phyloP scores from a whole-genome alignment of 2,113 vertebrate species.

The Channa maculata region DNA sequence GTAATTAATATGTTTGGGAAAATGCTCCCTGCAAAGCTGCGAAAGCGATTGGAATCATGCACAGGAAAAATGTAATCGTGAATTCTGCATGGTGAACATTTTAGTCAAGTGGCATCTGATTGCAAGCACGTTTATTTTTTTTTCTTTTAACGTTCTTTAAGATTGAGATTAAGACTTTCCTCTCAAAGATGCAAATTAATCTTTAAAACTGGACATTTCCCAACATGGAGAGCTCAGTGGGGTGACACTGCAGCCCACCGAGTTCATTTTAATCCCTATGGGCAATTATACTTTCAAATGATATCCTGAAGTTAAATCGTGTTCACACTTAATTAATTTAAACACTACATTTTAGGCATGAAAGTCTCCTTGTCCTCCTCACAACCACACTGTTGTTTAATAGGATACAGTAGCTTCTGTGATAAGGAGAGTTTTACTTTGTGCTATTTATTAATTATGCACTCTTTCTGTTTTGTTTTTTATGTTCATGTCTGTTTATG shows the following conservation, averaged over 20 bases:
- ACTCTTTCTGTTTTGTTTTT: conserved; percentile 48
- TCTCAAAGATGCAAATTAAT: conserved; percentile 99
- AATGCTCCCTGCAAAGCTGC: conserved; percentile 91
- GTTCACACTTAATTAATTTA: conserved; percentile 99
- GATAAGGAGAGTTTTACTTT: conserved; percentile 72
- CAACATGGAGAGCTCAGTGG: conserved; percentile 93
- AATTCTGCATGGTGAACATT: conserved; percentile 95
- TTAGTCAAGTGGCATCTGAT: conserved; percentile 94
- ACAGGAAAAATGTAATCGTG: conserved; percentile 91
- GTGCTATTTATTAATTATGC: conserved; percentile 69
- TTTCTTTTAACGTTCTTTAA: conserved; percentile 94
- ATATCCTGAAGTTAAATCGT: conserved; percentile 99
- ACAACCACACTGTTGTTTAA: conserved; percentile 69
- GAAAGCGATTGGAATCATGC: conserved; percentile 95
- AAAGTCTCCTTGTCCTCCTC: conserved; percentile 84
- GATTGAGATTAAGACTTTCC: conserved; percentile 96
- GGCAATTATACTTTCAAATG: conserved; percentile 99
- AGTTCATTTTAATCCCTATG: conserved; percentile 99
- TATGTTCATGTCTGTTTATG: conserved; percentile 22
- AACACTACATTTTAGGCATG: conserved; percentile 93
- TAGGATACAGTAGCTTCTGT: conserved; percentile 48
- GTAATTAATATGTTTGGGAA: conserved; percentile 98
- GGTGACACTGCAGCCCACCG: conserved; percentile 92
- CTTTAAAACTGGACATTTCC: conserved; percentile 95
- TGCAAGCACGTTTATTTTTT: conserved; percentile 84